Evolutionary conservation across 2,797 vertebrate genomes (phyloP).

Genomic region (Thamnophis elegans): DNA sequence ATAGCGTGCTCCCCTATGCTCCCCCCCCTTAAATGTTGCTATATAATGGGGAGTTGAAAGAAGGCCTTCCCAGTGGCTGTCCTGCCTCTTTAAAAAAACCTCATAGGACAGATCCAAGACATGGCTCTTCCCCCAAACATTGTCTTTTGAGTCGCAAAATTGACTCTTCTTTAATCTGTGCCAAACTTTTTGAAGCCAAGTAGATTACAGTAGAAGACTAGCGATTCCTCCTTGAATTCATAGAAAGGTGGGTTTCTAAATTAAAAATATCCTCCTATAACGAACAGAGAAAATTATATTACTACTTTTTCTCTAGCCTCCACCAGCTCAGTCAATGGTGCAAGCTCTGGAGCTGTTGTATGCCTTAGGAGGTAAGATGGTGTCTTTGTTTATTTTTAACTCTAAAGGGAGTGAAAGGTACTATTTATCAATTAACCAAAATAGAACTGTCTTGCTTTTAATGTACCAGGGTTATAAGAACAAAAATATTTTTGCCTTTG

Average conservation of each 20-base stretch:
- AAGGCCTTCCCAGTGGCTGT: not conserved
- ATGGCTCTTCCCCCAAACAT: not conserved
- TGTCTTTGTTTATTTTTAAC: slow-evolving; percentile 14
- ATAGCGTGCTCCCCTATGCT: not conserved
- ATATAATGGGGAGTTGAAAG: not conserved
- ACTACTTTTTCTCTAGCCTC: slow-evolving; percentile 78
- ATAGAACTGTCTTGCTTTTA: not conserved
- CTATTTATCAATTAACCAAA: not conserved
- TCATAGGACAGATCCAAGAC: not conserved
- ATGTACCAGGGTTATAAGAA: not conserved
- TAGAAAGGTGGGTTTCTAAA: not conserved
- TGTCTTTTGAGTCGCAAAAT: not conserved
- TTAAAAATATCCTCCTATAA: not conserved
- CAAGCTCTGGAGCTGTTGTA: slow-evolving; percentile 97
- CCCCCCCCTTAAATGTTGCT: not conserved
- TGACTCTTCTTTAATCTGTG: not conserved
- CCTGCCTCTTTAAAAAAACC: not conserved
- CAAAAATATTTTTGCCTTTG: not conserved
- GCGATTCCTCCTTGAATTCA: not conserved
- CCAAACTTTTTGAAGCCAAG: not conserved
- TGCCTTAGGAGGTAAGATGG: slow-evolving; percentile 89
- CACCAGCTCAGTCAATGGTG: slow-evolving; percentile 98
- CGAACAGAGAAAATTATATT: slow-evolving; percentile 16
- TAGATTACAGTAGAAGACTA: not conserved
- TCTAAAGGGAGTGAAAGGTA: not conserved